Conservation (phyloP, 2,113 vertebrate species). For the Scartelaos histophorus region DNA sequence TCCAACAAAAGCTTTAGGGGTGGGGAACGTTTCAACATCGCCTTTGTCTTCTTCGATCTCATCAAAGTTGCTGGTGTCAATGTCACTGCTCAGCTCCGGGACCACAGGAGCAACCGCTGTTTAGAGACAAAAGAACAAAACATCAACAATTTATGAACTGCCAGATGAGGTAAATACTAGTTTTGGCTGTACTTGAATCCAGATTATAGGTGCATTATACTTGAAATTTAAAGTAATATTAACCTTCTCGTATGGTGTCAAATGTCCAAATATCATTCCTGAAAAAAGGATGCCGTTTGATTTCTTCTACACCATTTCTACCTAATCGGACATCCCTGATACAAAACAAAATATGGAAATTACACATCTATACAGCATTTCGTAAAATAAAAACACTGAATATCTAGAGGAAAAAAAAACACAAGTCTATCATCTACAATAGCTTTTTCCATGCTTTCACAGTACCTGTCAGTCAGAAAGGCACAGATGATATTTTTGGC, state of each 20-base stretch:
- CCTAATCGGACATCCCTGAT: slow-evolving; percentile 94
- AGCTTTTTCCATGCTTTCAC: neutral
- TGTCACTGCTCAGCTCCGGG: slow-evolving; percentile 95
- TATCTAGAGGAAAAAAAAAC: neutral
- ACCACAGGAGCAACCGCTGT: slow-evolving; percentile 94
- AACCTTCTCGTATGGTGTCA: slow-evolving; percentile 95
- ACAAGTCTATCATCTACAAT: too few relatives aligned
- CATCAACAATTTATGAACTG: slow-evolving; percentile 9
- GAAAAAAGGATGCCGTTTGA: slow-evolving; percentile 95
- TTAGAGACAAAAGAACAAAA: neutral
- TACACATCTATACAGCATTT: neutral
- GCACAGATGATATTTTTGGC: slow-evolving; percentile 98
- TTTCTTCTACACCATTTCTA: slow-evolving; percentile 94
- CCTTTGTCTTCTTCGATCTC: slow-evolving; percentile 98
- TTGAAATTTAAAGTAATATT: slow-evolving; percentile 64
- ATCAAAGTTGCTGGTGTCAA: slow-evolving; percentile 98
- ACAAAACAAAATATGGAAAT: slow-evolving; percentile 35
- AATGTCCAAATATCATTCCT: slow-evolving; percentile 98
- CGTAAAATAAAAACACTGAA: neutral
- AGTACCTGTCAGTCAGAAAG: slow-evolving; percentile 95
- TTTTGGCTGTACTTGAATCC: neutral
- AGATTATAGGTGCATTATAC: neutral
- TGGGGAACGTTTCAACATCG: slow-evolving; percentile 94
- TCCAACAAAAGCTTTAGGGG: slow-evolving; percentile 95
- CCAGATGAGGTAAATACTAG: neutral